Evolutionary conservation across 2,797 vertebrate genomes (phyloP).

Genomic region (Enteromius afrohamiltoni): DNA sequence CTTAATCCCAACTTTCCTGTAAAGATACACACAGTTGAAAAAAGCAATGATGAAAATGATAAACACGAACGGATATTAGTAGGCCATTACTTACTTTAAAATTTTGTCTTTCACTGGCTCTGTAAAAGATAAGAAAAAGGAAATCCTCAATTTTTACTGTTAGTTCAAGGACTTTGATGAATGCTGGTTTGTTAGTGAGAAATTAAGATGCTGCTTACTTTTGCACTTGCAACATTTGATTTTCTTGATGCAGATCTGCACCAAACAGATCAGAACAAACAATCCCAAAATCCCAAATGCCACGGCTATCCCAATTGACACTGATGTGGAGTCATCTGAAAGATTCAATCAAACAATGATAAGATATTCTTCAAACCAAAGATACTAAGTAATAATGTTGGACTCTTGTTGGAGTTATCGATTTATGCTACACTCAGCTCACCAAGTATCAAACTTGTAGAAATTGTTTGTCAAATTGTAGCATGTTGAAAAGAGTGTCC

Average conservation of each 20-base stretch:
- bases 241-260: conserved; percentile 63
- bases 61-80: background rate
- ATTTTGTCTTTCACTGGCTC: conserved; percentile 47
- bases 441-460: background rate
- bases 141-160: background rate
- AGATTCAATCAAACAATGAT: background rate
- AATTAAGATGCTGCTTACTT: conserved; percentile 10
- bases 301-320: conserved; percentile 67
- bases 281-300: conserved; percentile 71
- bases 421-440: too few relatives aligned
- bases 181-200: background rate
- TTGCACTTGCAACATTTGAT: conserved; percentile 62
- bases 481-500: background rate
- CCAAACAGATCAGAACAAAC: conserved; percentile 72
- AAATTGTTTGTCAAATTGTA: background rate
- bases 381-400: background rate
- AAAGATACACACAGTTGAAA: conserved; percentile 1
- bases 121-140: conserved; percentile 21
- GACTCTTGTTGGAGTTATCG: background rate
- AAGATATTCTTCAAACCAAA: background rate
- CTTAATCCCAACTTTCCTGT: conserved; percentile 47
- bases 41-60: background rate
- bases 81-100: conserved; percentile 44
- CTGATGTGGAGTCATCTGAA: conserved; percentile 58
- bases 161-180: background rate